A percentile compares a stretch with the other conserved stretches of the same genome.
Conservation (phyloP, 2,888 invertebrate genomes). For the Stenolophus ochropezus region DNA sequence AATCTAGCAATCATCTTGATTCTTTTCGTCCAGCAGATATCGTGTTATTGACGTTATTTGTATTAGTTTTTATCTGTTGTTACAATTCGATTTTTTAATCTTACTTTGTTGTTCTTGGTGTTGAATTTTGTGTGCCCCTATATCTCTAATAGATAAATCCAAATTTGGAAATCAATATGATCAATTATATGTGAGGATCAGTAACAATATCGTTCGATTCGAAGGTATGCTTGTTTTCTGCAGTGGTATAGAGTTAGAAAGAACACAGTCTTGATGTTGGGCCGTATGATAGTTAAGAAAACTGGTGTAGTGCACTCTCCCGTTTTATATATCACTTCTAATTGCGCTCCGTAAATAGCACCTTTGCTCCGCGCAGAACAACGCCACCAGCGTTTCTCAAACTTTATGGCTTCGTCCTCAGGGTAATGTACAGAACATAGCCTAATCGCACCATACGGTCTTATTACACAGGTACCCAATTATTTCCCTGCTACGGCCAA, state of each 20-base stretch:
- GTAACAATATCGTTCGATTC: no score
- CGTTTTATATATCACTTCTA: slow-evolving; percentile 56
- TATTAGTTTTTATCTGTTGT: no score
- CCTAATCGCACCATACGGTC: slow-evolving; percentile 34
- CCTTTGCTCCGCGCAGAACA: slow-evolving; percentile 48
- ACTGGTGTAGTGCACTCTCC: slow-evolving; percentile 23
- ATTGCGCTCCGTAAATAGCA: slow-evolving; percentile 54
- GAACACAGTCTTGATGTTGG: neutral
- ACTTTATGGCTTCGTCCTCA: slow-evolving; percentile 41
- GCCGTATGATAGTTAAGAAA: slow-evolving; percentile 37
- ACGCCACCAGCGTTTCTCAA: slow-evolving; percentile 39
- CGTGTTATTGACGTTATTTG: no score
- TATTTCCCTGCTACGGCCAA: slow-evolving; percentile 21
- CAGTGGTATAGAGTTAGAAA: neutral
- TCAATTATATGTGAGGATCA: no score
- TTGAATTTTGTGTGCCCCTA: no score
- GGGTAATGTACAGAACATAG: slow-evolving; percentile 36
- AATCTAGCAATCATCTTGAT: no score
- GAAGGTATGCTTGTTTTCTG: no score
- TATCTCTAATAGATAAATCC: no score
- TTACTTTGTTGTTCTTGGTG: no score
- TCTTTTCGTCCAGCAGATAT: no score
- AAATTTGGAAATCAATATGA: no score
- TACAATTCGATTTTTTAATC: no score
- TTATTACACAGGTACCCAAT: slow-evolving; percentile 28